Evolutionary conservation across 2,888 invertebrate species (phyloP), one percentile per base, ranked within the genome.

Genomic region (Hoplodrina blanda): DNA sequence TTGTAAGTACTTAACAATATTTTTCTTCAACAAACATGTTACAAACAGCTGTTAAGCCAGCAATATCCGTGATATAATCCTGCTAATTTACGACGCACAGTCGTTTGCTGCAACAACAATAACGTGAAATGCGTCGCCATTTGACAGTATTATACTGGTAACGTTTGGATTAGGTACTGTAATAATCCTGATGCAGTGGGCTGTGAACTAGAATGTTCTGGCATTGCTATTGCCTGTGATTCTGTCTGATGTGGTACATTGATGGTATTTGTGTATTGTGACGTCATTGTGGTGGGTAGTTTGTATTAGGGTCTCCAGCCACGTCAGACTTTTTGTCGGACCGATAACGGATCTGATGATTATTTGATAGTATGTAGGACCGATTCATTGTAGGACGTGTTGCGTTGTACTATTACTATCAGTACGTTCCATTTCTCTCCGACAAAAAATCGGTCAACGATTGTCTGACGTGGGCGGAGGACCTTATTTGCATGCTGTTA

Each of bases 31-130:
- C 75, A 78, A 74, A 74, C 72, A 76, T 56, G 67, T 69, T 67
- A 69, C 78, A 66, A 83, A 73, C 80, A 79, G 60, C 63, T 70
- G 65, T 65, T 82, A 77, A 85, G 74, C 81, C 44, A 30, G 70
- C 75, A 72, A 75, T 80, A 80, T 76, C 78, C 69, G 74, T 77
- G 84, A 81, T 73, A 84, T 85, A 83, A 84, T 85, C 85, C 84
- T 15, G 64, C 76, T 83, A 85, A 82, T 84, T 85, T 84, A 84
- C 82, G 82, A 78, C 20, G 61, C 65, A 57, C 68, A 61, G 65
- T 74, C 77, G 74, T 71, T 69, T 53, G 64, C 55, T 71, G 68
- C 73, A 74, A 72, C 80, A 64, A 62, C 80, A 71, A 74, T 75
- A 78, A 77, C 52, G 57, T 62, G 73, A 52, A 79, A 76, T 75